phyloP scores from a whole-genome alignment of 2,797 vertebrate genomes.

The Sebastes trivittatus region DNA sequence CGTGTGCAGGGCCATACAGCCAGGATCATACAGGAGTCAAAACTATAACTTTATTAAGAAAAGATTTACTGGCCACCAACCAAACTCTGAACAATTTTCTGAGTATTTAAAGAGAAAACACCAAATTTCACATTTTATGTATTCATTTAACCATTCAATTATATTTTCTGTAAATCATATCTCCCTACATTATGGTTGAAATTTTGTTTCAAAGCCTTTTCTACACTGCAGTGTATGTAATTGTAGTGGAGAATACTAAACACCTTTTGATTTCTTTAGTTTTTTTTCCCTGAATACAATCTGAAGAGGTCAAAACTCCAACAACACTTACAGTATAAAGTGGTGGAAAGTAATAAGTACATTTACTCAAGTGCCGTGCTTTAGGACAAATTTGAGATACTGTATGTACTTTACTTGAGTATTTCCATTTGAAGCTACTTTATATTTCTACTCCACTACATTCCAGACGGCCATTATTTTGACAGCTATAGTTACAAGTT shows the following conservation, averaged over 20 bases:
- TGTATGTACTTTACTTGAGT: background rate
- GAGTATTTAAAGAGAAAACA: background rate
- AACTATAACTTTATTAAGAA: background rate
- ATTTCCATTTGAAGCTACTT: background rate
- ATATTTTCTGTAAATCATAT: background rate
- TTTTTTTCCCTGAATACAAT: too few relatives aligned
- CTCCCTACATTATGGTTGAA: background rate
- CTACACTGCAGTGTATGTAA: background rate
- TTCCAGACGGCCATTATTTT: background rate
- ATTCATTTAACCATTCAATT: background rate
- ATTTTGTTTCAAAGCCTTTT: background rate
- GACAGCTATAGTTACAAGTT: background rate
- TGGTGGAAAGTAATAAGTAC: background rate
- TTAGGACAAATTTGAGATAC: background rate
- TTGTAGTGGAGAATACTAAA: background rate
- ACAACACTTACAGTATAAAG: too few relatives aligned
- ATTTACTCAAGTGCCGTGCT: background rate
- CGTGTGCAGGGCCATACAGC: background rate
- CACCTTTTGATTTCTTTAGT: background rate
- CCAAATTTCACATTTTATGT: background rate
- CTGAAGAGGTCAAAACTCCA: too few relatives aligned
- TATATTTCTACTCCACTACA: background rate
- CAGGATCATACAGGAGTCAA: background rate
- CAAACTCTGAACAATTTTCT: background rate
- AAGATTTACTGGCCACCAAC: background rate